Evolutionary conservation across 2,888 invertebrate species (phyloP), one percentile per base, ranked within the genome.

Genomic region (Notodonta dromedarius): DNA sequence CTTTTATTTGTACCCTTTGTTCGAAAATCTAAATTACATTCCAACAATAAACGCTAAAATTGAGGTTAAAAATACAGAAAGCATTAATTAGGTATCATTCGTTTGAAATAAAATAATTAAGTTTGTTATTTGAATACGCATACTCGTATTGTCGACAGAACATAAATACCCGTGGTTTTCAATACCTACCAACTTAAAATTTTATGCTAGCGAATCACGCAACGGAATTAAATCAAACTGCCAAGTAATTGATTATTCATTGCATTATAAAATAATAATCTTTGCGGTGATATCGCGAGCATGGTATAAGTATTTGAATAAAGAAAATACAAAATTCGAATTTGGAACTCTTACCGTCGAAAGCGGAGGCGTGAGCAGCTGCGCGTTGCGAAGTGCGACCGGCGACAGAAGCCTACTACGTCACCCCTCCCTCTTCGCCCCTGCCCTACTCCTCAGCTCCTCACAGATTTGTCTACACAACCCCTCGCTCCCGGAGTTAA

Each of bases 381-480:
- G 89, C 88, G 90, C 89, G 81, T 71, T 71, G 83, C 84, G 82
- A 81, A 86, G 84, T 85, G 86, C 80, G 84, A 73, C 80, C 79
- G 79, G 69, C 82, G 83, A 79, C 85, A 84, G 82, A 71, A 79
- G 79, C 82, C 80, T 79, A 78, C 80, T 70, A 82, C 81, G 81
- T 77, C 84, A 79, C 80, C 80, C 80, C 83, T 79, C 80, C 74
- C 78, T 71, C 77, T 64, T 64, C 70, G 67, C 75, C 70, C 76
- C 77, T 74, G 74, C 78, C 77, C 77, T 76, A 76, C 82, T 78
- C 80, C 75, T 77, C 79, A 79, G 70, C 81, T 81, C 78, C 79
- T 79, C 77, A 73, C 85, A 82, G 85, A 87, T 86, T 86, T 85
- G 84, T 84, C 84, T 84, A 83, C 79, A 76, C 79, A 68, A 79